Conservation (phyloP, 2,113 vertebrate species). For the Petrocephalus zakoni region DNA sequence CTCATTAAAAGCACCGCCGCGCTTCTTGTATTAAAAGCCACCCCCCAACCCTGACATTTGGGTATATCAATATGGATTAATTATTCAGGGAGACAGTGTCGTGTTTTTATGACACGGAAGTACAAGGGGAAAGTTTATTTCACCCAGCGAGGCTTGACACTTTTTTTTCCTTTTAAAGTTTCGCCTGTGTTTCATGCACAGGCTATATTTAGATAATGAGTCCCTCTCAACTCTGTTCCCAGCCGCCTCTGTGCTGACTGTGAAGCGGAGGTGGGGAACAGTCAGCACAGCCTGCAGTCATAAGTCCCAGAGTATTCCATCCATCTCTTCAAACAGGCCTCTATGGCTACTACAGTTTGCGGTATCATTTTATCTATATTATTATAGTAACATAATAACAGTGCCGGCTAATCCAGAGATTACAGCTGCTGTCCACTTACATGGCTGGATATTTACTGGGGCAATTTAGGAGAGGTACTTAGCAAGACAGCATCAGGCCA, state of each 20-base stretch:
- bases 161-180: constrained; percentile 15
- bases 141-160: background rate
- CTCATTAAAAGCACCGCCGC: background rate
- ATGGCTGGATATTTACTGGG: constrained; percentile 2
- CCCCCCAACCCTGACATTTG: constrained; percentile 2
- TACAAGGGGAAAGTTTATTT: constrained; percentile 15
- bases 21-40: background rate
- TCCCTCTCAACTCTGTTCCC: background rate
- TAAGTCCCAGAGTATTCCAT: background rate
- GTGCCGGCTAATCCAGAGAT: background rate
- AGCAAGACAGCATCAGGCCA: background rate
- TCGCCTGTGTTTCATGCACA: constrained; percentile 4
- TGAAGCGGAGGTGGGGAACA: background rate
- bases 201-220: constrained; percentile 23
- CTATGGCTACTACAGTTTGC: background rate
- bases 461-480: background rate
- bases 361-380: constrained; percentile 1
- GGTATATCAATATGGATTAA: constrained; percentile 16
- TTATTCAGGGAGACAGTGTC: constrained; percentile 10
- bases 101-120: constrained; percentile 1
- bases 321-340: background rate
- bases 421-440: background rate
- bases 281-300: background rate
- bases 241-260: background rate
- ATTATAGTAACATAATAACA: background rate